These are phyloP conservation scores for Apamea monoglypha DNA, from an alignment of 2,888 invertebrate genomes.

Conservation along the genomic window DNA sequence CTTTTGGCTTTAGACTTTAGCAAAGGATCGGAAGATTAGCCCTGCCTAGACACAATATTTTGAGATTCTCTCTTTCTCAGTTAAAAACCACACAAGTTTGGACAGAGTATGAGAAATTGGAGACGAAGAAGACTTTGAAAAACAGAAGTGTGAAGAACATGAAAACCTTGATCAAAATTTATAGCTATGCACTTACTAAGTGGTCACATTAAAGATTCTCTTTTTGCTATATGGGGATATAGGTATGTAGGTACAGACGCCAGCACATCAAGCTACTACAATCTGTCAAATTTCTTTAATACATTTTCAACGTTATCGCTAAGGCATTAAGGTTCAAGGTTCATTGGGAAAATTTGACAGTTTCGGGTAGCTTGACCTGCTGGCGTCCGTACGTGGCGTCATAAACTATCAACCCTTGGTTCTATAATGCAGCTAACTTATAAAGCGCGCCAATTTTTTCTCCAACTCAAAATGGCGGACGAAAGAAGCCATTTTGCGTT, in stretches of 20 bases:
- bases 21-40: background rate
- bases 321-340: too few relatives aligned
- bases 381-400: too few relatives aligned
- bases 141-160: background rate
- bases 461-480: conserved; percentile 82
- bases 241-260: background rate
- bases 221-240: background rate
- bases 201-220: background rate
- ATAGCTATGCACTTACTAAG: background rate
- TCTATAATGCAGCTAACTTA: conserved; percentile 35
- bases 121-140: background rate
- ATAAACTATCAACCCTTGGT: conserved; percentile 8
- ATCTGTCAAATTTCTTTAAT: too few relatives aligned
- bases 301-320: too few relatives aligned
- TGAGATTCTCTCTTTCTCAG: background rate
- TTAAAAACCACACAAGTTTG: background rate
- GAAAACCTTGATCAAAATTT: background rate
- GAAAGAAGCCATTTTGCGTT: conserved; percentile 86
- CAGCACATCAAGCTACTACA: too few relatives aligned
- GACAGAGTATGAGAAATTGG: background rate
- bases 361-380: too few relatives aligned
- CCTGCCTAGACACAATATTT: background rate
- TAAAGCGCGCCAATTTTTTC: conserved; percentile 70
- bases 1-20: too few relatives aligned
- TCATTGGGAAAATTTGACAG: too few relatives aligned